phyloP scores from a whole-genome alignment of 1,140 invertebrate species.

The Aphis craccivora region DNA sequence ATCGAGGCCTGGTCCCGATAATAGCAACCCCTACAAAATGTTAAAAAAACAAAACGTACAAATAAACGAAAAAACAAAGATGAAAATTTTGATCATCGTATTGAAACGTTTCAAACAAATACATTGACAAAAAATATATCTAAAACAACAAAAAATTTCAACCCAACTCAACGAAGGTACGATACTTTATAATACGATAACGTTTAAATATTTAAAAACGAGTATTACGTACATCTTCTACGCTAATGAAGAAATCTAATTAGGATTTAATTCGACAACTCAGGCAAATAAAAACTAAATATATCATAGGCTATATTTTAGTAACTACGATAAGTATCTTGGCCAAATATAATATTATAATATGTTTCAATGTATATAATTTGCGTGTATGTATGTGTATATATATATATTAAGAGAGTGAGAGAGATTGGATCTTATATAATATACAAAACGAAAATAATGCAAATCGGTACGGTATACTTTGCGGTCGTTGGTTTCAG shows the following conservation, averaged over 20 bases:
- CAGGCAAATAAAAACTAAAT: neutral
- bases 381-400: neutral
- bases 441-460: conserved; percentile 15
- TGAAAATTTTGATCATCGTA: conserved; percentile 30
- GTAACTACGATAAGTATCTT: neutral
- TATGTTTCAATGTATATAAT: neutral
- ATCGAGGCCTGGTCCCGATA: conserved; percentile 51
- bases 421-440: neutral
- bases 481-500: neutral
- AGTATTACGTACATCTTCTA: conserved; percentile 14
- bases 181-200: neutral
- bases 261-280: neutral
- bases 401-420: neutral
- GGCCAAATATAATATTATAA: neutral
- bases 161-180: neutral
- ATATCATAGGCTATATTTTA: neutral
- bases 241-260: conserved; percentile 36
- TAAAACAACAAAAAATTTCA: neutral
- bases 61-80: neutral
- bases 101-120: conserved; percentile 31
- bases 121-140: neutral
- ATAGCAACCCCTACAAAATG: conserved; percentile 61
- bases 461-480: neutral
- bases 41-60: conserved; percentile 28
- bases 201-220: neutral